Conservation (phyloP, 2,113 vertebrate species). For the Mionectes macconnelli region DNA sequence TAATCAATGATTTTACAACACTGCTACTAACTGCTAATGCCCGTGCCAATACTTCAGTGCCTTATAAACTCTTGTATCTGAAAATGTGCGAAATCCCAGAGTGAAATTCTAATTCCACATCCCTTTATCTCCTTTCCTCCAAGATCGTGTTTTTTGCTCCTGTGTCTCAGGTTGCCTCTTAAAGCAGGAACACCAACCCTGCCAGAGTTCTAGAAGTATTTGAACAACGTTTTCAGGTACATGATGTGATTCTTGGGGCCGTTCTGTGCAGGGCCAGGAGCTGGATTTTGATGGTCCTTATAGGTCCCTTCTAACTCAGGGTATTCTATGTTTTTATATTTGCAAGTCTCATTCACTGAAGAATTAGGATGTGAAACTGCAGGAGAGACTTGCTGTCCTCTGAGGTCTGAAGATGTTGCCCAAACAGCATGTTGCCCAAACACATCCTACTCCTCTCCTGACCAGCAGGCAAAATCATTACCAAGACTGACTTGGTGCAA, state of each 20-base stretch:
- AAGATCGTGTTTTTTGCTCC: background rate
- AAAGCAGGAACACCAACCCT: background rate
- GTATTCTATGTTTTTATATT: background rate
- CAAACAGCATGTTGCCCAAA: background rate
- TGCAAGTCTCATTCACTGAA: background rate
- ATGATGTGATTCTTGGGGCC: background rate
- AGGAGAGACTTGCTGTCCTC: background rate
- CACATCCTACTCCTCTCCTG: background rate
- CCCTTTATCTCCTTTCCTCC: background rate
- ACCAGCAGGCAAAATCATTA: background rate
- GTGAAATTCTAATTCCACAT: background rate
- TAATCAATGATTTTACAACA: background rate
- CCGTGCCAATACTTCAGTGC: background rate
- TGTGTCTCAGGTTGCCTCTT: background rate
- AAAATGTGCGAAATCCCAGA: background rate
- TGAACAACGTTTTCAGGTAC: background rate
- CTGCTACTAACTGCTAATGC: background rate
- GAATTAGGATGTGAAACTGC: background rate
- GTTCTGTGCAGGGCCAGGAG: background rate
- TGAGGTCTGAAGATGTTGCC: background rate
- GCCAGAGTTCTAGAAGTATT: background rate
- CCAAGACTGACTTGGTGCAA: background rate
- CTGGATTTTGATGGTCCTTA: background rate
- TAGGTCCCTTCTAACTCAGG: background rate
- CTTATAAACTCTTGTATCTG: background rate